A percentile compares a stretch with the other conserved stretches of the same genome.
phyloP scores from a whole-genome alignment of 1,140 invertebrate genomes.

The Drosophila biarmipes region DNA sequence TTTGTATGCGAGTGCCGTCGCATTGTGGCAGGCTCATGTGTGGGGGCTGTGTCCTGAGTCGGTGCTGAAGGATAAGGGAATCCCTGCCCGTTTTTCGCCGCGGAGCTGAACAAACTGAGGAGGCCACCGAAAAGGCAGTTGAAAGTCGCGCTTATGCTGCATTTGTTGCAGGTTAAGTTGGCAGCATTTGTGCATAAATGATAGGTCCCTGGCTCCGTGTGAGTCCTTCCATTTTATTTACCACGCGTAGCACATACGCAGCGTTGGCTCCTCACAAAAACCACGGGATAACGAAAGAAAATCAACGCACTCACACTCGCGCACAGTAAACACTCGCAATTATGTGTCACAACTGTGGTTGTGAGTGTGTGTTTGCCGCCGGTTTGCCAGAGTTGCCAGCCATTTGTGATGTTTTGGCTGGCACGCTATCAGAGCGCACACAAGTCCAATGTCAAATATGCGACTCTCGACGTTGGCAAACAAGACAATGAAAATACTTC shows the following conservation, averaged over 20 bases:
- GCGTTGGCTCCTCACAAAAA: constrained; percentile 51
- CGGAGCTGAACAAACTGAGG: constrained; percentile 40
- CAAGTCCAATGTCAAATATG: constrained; percentile 81
- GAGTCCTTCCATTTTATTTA: constrained; percentile 59
- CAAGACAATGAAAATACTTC: constrained; percentile 81
- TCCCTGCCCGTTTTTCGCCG: constrained; percentile 12
- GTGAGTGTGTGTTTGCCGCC: constrained; percentile 29
- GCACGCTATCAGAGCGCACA: constrained; percentile 68
- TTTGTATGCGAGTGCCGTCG: constrained; percentile 45
- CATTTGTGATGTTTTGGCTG: constrained; percentile 78
- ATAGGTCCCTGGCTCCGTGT: constrained; percentile 42
- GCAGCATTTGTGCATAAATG: constrained; percentile 82
- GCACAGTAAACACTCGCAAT: constrained; percentile 74
- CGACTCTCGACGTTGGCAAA: constrained; percentile 71
- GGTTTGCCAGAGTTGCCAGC: constrained; percentile 66
- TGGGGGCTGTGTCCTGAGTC: constrained; percentile 19
- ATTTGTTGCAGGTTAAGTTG: constrained; percentile 66
- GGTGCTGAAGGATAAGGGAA: constrained; percentile 10
- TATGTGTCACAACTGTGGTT: constrained; percentile 44
- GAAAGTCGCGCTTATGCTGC: constrained; percentile 64
- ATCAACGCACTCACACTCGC: constrained; percentile 57
- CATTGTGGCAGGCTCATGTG: constrained; percentile 29
- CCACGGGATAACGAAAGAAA: constrained; percentile 34
- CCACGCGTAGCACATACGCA: constrained; percentile 72
- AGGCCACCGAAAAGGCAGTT: constrained; percentile 61